Conservation (phyloP, 1,140 invertebrate species). For the Drosophila rhopaloa region DNA sequence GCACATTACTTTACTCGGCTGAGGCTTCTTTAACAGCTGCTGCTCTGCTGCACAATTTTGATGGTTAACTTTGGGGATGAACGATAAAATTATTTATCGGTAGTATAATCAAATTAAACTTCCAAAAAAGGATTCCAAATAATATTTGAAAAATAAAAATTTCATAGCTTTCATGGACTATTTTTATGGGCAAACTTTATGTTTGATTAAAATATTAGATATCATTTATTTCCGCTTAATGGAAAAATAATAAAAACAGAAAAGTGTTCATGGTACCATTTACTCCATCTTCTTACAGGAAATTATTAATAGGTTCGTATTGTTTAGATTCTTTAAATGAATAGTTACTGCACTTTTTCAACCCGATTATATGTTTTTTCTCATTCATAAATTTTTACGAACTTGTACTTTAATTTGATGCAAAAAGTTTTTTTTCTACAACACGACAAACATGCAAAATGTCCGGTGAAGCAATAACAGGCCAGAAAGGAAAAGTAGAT, state of each 20-base stretch:
- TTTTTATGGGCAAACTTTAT: no score
- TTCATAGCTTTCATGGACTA: no score
- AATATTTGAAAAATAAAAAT: background rate
- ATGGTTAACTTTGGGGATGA: slow-evolving; percentile 12
- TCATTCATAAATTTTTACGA: background rate
- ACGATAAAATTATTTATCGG: background rate
- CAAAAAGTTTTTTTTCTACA: background rate
- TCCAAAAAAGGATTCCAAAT: background rate
- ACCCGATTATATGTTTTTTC: background rate
- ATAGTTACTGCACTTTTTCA: no score
- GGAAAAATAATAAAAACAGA: no score
- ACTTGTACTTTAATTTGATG: background rate
- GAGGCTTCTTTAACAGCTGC: slow-evolving; percentile 19
- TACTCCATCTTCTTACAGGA: no score
- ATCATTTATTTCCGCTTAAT: no score
- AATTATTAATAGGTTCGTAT: no score
- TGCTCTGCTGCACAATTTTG: slow-evolving; percentile 2
- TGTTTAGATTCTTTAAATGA: no score
- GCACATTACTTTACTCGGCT: slow-evolving; percentile 38
- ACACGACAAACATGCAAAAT: slow-evolving; percentile 7
- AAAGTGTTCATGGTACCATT: no score
- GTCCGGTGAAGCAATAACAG: background rate
- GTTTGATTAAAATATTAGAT: no score
- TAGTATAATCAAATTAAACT: background rate
- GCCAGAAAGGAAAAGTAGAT: background rate